Evolutionary conservation across 2,888 invertebrate species (phyloP).

Genomic region (Acrocera orbiculus): DNA sequence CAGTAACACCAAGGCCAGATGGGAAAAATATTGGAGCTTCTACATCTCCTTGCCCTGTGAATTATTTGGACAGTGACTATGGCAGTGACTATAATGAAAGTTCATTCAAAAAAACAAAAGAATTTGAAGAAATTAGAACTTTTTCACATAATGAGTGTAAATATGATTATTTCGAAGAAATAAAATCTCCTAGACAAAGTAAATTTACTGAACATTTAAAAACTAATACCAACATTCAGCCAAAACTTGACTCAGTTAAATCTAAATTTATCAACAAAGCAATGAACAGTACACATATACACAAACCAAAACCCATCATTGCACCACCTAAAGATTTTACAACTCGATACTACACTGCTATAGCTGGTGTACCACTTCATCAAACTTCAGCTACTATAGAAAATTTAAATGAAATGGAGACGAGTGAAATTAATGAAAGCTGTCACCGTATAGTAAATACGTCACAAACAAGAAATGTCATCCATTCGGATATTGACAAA

Average conservation of each 20-base stretch:
- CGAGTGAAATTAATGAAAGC: slow-evolving; percentile 49
- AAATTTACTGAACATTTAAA: too few relatives aligned
- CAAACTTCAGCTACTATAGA: slow-evolving; percentile 45
- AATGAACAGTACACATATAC: slow-evolving; percentile 27
- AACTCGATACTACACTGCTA: slow-evolving; percentile 37
- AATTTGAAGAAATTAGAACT: too few relatives aligned
- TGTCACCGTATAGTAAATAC: slow-evolving; percentile 46
- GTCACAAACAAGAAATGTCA: slow-evolving; percentile 49
- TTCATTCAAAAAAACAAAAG: slow-evolving; percentile 35
- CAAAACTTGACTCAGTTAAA: slow-evolving; percentile 42
- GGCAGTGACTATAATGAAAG: slow-evolving; percentile 52
- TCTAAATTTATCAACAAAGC: too few relatives aligned
- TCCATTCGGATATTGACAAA: slow-evolving; percentile 42
- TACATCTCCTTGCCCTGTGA: slow-evolving; percentile 41
- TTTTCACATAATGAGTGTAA: slow-evolving; percentile 35
- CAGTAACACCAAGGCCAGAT: too few relatives aligned
- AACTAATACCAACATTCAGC: too few relatives aligned
- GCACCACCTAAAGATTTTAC: slow-evolving; percentile 35
- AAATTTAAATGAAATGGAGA: slow-evolving; percentile 49
- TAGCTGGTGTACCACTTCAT: slow-evolving; percentile 38
- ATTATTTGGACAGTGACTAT: slow-evolving; percentile 50
- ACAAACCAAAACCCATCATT: slow-evolving; percentile 40
- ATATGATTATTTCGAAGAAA: slow-evolving; percentile 30
- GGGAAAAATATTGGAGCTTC: slow-evolving; percentile 19
- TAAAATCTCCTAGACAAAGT: slow-evolving; percentile 37